phyloP scores from a whole-genome alignment of 2,888 invertebrate species.

The Thereva nobilitata region DNA sequence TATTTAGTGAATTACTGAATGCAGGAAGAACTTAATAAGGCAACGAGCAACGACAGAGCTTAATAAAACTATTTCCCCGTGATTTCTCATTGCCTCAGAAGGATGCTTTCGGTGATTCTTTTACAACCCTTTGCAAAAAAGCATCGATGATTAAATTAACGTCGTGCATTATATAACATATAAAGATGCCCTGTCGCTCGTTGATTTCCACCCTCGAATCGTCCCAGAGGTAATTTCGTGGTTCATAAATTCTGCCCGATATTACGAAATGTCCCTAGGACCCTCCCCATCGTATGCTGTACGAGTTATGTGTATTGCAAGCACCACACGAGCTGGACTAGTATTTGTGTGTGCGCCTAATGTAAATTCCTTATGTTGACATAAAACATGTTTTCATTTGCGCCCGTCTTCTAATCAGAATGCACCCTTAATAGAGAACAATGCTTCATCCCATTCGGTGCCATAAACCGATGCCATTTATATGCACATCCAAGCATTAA shows the following conservation, averaged over 20 bases:
- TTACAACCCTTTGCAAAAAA: too few species aligned
- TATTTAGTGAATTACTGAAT: too few species aligned
- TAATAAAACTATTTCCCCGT: too few species aligned
- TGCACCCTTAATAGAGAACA: constrained; percentile 43
- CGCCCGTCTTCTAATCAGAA: constrained; percentile 45
- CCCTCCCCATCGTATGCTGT: constrained; percentile 6
- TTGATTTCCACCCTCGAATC: constrained; percentile 6
- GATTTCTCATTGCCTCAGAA: too few species aligned
- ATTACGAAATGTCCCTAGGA: constrained; percentile 24
- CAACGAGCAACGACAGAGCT: too few species aligned
- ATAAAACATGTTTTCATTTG: constrained; percentile 46
- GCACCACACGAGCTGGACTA: constrained; percentile 16
- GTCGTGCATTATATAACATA: too few species aligned
- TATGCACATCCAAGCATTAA: constrained; percentile 42
- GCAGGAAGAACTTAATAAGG: too few species aligned
- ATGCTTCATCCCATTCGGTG: constrained; percentile 39
- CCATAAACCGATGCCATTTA: constrained; percentile 41
- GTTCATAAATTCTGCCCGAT: constrained; percentile 29
- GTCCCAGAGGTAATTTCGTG: constrained; percentile 29
- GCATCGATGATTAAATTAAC: too few species aligned
- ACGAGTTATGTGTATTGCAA: background rate
- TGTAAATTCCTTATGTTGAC: constrained; percentile 46
- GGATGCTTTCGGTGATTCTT: too few species aligned
- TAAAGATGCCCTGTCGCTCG: background rate
- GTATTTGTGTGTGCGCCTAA: constrained; percentile 26